Base-by-base conservation (phyloP, 2,113 vertebrate species). In the Chlorodrepanis virens region DNA sequence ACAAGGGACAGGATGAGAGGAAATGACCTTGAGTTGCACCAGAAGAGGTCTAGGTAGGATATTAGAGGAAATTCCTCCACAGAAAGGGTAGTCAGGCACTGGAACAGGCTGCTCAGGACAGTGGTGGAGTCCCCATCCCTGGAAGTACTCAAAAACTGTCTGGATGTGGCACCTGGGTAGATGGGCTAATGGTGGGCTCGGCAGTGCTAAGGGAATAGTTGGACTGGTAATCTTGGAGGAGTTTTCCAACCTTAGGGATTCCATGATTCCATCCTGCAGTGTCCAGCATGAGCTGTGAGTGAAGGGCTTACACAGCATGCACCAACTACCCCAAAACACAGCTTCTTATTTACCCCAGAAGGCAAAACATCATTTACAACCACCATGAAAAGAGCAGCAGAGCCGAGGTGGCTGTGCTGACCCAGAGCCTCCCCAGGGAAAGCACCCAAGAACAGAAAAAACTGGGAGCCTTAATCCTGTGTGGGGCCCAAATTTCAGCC, bases 241-340 rank as follows among this genome's bases (percentile, higher is more conserved):
- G 22, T 56, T 77, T 56, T 47, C 64, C 31, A 83, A 3, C 25
- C 49, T 47, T 8, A 70, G 23, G 37, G 12, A 90, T 24, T 42
- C 16, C 3, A 42, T 10, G 8, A 90, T 33, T 56, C 14, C 3
- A 39, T 11, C 56, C 33, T 3, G 0, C 77, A 28, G 60, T 2
- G 29, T 28, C 29, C 4, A 53, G 31, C 33, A 5, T 0, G 0
- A 92, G 56, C 76, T 39, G 16, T 0, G 5, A 75, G 14, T 1
- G 2, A 75, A 22, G 3, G 5, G 9, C 10, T 77, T 10, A 49
- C n/a, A 37, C 21, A 37, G 28, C 1, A 1, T 1, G 5, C 0
- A 2, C 31, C 3, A 3, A 29, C 1, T 6, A 39, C 10, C 17
- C 12, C 0, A 0, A 39, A 8, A 56, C 33, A 1, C 53, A 71